phyloP scores from a whole-genome alignment of 2,888 invertebrate species.

The Brenthis ino region DNA sequence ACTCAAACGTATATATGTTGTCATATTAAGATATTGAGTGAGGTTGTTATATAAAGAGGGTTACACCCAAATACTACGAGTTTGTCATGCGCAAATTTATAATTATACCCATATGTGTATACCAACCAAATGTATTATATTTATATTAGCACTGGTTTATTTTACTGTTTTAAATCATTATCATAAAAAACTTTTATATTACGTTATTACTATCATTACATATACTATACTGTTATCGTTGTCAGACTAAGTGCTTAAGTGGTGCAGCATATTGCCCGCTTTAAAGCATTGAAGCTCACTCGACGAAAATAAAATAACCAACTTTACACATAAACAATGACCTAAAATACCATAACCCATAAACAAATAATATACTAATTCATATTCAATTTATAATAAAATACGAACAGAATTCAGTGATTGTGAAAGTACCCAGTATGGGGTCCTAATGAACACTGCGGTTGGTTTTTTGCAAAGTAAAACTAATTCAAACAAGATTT shows the following conservation, averaged over 20 bases:
- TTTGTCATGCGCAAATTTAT: conserved; percentile 24
- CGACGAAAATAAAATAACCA: too few relatives aligned
- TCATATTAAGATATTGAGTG: conserved; percentile 32
- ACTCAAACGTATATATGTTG: conserved; percentile 21
- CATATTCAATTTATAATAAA: not conserved
- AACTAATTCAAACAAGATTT: conserved; percentile 15
- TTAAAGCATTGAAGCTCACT: too few relatives aligned
- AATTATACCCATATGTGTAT: conserved; percentile 4
- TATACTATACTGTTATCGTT: too few relatives aligned
- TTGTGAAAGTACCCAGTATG: not conserved
- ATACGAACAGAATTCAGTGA: not conserved
- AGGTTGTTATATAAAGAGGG: conserved; percentile 32
- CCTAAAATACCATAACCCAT: not conserved
- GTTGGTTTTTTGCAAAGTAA: conserved; percentile 17
- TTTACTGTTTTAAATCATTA: too few relatives aligned
- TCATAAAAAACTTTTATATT: too few relatives aligned
- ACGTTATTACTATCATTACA: too few relatives aligned
- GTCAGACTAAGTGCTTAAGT: too few relatives aligned
- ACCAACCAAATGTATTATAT: not conserved
- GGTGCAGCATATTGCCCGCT: too few relatives aligned
- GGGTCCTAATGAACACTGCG: not conserved
- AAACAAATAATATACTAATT: not conserved
- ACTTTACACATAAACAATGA: too few relatives aligned
- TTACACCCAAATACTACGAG: conserved; percentile 17
- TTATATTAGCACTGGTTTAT: too few relatives aligned